phyloP scores from a whole-genome alignment of 2,113 vertebrate genomes.

The Ptilorrhoa leucosticta region DNA sequence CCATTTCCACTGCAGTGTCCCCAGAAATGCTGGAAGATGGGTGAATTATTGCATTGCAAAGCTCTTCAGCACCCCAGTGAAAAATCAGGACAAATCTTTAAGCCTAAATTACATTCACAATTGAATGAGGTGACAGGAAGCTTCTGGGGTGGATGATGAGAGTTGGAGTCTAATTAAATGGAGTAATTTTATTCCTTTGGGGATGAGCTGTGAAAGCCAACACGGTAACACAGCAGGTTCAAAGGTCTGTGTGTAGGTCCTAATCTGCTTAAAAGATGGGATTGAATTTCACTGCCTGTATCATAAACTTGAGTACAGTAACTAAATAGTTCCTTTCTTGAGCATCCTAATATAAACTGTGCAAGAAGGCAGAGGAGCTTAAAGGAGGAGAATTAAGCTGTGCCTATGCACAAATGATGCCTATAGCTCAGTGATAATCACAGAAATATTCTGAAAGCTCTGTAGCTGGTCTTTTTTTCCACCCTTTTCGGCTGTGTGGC shows the following conservation, averaged over 20 bases:
- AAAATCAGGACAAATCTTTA: not conserved
- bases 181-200: conserved; percentile 19
- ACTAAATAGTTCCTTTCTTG: not conserved
- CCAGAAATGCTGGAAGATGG: not conserved
- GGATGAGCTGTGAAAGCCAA: conserved; percentile 40
- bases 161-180: conserved; percentile 20
- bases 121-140: not conserved
- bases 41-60: not conserved
- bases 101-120: not conserved
- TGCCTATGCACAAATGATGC: not conserved
- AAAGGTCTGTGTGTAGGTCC: conserved; percentile 29
- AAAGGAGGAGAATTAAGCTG: not conserved
- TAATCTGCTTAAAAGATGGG: conserved; percentile 48
- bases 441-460: not conserved
- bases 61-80: not conserved
- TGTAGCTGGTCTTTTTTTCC: not conserved
- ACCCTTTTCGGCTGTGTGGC: not conserved
- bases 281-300: conserved; percentile 32
- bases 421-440: not conserved
- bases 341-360: not conserved
- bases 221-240: conserved; percentile 24
- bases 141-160: not conserved
- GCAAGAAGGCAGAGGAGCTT: not conserved
- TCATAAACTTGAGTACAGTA: not conserved
- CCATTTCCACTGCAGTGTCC: not conserved